Percentiles rank a stretch among this genome's conserved stretches.
These are phyloP conservation scores for Tenualosa thibaudeaui DNA, from an alignment of 2,797 vertebrate species.

Conservation along the genomic window DNA sequence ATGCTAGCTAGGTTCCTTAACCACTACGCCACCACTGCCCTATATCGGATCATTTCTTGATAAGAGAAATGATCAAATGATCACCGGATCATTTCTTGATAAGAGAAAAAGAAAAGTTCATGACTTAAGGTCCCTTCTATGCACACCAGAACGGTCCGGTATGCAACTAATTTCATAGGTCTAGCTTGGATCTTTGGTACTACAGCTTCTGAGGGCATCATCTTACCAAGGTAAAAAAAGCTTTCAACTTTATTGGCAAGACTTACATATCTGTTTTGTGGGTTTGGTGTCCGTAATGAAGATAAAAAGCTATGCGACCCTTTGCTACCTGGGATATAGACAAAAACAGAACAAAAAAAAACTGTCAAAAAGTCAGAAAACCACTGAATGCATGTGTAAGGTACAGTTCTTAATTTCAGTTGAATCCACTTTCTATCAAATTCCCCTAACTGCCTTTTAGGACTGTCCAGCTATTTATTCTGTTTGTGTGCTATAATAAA, in stretches of 20 bases:
- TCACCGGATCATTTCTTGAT: no score
- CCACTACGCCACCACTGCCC: no score
- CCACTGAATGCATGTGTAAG: background rate
- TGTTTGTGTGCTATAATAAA: background rate
- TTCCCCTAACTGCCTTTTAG: background rate
- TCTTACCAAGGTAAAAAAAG: background rate
- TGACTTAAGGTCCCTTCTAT: no score
- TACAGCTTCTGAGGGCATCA: background rate
- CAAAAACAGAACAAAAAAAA: background rate
- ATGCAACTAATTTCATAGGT: no score
- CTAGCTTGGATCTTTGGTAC: no score
- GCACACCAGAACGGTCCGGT: no score
- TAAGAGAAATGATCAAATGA: no score
- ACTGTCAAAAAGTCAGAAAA: background rate
- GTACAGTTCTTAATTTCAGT: background rate
- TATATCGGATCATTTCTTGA: no score
- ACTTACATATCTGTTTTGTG: conserved; percentile 37
- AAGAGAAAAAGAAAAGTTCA: no score
- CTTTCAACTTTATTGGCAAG: background rate
- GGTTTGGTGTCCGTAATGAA: conserved; percentile 27
- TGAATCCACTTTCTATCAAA: background rate
- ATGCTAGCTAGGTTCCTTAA: no score
- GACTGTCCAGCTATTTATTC: background rate
- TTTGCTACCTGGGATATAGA: conserved; percentile 52
- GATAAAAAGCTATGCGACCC: conserved; percentile 40